Evolutionary conservation across 1,140 invertebrate species (phyloP).

Genomic region (Panagrolaimus sp.): DNA sequence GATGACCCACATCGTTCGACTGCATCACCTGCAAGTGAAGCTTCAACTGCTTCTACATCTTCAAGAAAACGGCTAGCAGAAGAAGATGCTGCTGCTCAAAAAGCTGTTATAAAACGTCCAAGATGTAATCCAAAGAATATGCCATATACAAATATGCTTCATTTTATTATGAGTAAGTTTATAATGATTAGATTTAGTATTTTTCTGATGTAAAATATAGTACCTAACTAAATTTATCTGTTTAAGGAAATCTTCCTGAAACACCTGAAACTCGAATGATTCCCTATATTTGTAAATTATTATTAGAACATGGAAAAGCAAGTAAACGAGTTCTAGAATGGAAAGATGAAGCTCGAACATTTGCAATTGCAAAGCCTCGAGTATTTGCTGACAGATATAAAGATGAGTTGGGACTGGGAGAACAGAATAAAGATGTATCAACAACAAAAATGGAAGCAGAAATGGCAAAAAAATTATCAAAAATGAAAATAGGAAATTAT

Average conservation of each 20-base stretch:
- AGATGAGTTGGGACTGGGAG: neutral
- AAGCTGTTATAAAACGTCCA: neutral
- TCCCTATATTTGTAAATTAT: neutral
- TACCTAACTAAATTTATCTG: neutral
- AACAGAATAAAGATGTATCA: neutral
- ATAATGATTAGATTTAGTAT: too few species aligned
- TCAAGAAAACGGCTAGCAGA: neutral
- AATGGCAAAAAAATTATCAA: too few species aligned
- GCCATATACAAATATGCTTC: neutral
- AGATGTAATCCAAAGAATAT: neutral
- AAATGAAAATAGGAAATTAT: too few species aligned
- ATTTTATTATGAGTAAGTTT: neutral
- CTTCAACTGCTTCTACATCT: neutral
- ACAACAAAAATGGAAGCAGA: neutral
- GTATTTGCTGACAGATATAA: neutral
- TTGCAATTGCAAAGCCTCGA: neutral
- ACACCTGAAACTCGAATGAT: neutral
- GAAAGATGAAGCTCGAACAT: neutral
- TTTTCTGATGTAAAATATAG: neutral
- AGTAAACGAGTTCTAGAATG: constrained; percentile 7
- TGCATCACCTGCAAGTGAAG: neutral
- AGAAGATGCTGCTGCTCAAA: neutral
- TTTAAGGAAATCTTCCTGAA: neutral
- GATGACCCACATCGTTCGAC: neutral
- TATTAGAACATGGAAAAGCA: neutral